A percentile compares a stretch with the other conserved stretches of the same genome.
These are phyloP conservation scores for Chromobotia macracanthus DNA, from an alignment of 2,797 vertebrate genomes.

Conservation along the genomic window DNA sequence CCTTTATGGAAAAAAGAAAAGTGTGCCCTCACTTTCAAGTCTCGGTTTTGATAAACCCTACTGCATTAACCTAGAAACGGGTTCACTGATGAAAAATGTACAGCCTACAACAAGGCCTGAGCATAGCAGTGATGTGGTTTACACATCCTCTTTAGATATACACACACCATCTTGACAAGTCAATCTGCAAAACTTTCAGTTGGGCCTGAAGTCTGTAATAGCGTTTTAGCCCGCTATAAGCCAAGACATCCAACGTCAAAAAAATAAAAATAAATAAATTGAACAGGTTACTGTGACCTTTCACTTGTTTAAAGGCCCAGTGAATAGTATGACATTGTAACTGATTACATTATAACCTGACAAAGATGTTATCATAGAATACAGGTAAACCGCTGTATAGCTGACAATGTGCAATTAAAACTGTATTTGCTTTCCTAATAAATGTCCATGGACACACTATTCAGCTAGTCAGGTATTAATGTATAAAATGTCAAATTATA, in stretches of 20 bases:
- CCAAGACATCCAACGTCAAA: not conserved
- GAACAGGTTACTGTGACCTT: not conserved
- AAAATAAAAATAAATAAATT: not conserved
- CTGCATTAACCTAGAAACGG: conserved; percentile 18
- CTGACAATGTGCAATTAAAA: not conserved
- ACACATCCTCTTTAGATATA: conserved; percentile 7
- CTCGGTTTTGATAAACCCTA: conserved; percentile 22
- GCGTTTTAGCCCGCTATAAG: not conserved
- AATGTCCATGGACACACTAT: not conserved
- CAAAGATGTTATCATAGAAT: not conserved
- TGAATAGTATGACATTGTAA: not conserved
- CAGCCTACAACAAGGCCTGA: not conserved
- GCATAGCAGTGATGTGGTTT: conserved; percentile 36
- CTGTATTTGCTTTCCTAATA: not conserved
- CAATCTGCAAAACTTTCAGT: not conserved
- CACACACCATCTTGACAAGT: not conserved
- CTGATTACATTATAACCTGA: not conserved
- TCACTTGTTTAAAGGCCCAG: not conserved
- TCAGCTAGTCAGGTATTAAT: no score
- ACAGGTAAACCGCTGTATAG: not conserved
- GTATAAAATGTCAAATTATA: no score
- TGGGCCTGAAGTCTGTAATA: not conserved
- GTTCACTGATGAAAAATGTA: conserved; percentile 15
- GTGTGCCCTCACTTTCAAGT: not conserved
- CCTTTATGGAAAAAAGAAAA: not conserved